These are phyloP conservation scores for Drosophila pseudotakahashii DNA, from an alignment of 2,888 invertebrate species.

Conservation along the genomic window DNA sequence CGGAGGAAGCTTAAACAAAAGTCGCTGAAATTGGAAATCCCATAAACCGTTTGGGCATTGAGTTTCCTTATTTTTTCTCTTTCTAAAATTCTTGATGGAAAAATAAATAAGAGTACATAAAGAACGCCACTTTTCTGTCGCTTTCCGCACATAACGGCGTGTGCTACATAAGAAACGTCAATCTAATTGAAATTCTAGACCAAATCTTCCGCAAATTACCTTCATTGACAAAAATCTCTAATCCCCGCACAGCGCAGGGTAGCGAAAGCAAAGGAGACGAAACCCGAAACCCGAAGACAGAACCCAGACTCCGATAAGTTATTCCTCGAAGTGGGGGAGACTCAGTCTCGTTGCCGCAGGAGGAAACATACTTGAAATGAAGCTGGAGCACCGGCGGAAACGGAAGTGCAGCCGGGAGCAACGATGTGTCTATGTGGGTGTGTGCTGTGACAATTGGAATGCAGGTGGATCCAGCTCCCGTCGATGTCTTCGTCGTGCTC, in stretches of 20 bases:
- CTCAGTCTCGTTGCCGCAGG: slow-evolving; percentile 4
- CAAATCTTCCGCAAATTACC: slow-evolving; percentile 84
- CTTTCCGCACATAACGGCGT: slow-evolving; percentile 10
- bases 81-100: slow-evolving; percentile 5
- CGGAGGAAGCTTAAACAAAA: neutral
- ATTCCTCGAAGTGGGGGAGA: slow-evolving; percentile 49
- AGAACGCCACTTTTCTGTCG: neutral
- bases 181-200: slow-evolving; percentile 84
- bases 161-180: slow-evolving; percentile 68
- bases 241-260: slow-evolving; percentile 63
- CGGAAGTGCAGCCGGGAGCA: slow-evolving; percentile 54
- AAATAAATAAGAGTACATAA: slow-evolving; percentile 31
- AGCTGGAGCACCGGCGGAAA: slow-evolving; percentile 44
- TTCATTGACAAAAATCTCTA: slow-evolving; percentile 84
- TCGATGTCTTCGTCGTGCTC: slow-evolving; percentile 44
- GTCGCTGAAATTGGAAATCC: slow-evolving; percentile 27
- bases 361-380: slow-evolving; percentile 56
- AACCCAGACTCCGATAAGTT: slow-evolving; percentile 38
- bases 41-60: slow-evolving; percentile 46
- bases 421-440: slow-evolving; percentile 23
- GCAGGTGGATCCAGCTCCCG: slow-evolving; percentile 47
- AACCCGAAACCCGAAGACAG: slow-evolving; percentile 69
- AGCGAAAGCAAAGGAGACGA: slow-evolving; percentile 42
- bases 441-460: slow-evolving; percentile 40
- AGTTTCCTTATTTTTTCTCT: slow-evolving; percentile 13